These are phyloP conservation scores for Enteromius fasciolatus DNA, from an alignment of 2,797 vertebrate genomes.

Conservation along the genomic window DNA sequence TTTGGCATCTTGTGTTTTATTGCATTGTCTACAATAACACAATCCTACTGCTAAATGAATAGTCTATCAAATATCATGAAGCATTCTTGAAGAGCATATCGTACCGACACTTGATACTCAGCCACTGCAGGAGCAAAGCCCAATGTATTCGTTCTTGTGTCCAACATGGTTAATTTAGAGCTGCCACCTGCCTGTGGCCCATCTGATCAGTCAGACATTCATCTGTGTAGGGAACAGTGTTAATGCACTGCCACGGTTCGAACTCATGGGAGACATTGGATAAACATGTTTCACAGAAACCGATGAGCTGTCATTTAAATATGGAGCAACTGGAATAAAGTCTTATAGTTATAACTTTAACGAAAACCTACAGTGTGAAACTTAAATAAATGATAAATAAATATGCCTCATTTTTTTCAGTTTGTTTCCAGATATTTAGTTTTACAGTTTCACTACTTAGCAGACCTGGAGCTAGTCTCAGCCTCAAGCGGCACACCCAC, in stretches of 20 bases:
- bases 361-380: neutral
- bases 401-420: neutral
- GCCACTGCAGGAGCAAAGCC: constrained; percentile 1
- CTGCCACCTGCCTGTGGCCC: constrained; percentile 16
- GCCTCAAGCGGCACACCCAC: constrained; percentile 26
- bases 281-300: neutral
- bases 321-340: neutral
- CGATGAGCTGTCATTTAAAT: neutral
- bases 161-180: constrained; percentile 56
- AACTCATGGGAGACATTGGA: neutral
- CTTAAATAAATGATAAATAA: neutral
- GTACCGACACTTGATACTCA: constrained; percentile 28
- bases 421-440: constrained; percentile 1
- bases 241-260: neutral
- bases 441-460: constrained; percentile 14
- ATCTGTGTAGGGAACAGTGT: constrained; percentile 15
- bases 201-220: constrained; percentile 3
- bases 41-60: constrained; percentile 41
- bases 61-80: constrained; percentile 48
- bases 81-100: constrained; percentile 35
- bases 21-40: constrained; percentile 47
- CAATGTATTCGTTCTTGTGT: constrained; percentile 36
- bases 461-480: constrained; percentile 21
- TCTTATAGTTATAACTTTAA: neutral
- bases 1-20: constrained; percentile 3